Base-by-base conservation (phyloP, 2,113 vertebrate genomes). In the Psephotus haematonotus region DNA sequence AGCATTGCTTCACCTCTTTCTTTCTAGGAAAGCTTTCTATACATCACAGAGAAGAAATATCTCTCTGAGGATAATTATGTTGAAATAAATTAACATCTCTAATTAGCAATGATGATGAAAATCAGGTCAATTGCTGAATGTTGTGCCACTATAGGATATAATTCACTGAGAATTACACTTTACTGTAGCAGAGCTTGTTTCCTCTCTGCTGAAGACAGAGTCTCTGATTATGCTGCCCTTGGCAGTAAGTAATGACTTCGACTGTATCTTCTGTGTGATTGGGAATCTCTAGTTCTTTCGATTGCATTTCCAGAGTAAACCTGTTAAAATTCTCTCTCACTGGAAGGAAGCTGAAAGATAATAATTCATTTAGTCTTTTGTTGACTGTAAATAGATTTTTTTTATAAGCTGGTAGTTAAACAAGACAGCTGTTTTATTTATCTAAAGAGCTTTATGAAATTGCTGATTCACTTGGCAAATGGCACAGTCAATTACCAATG, bases 401-500 rank as follows among this genome's bases (percentile, higher is more conserved):
- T 22, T 94, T 86, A 80, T 94, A 67, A 55, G 24, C 77, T 92
- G 77, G 49, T 95, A 95, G 96, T 95, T 92, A 93, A 93, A 64
- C 71, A 87, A 82, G 90, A 71, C 59, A 89, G 88, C 69, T 97
- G 68, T 94, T 95, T 96, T 92, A 69, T 93, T 96, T 96, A 78
- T 90, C 46, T 80, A 68, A 92, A 82, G 28, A 94, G 93, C 95
- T 98, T 97, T 96, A 97, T 97, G 80, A 95, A 97, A 94, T 92
- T 65, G 60, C 81, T 83, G 91, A 97, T 95, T 96, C 88, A 88
- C 96, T 98, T 97, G 97, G 96, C 97, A 97, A 93, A 88, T 90
- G 96, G 97, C 97, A 92, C 75, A 96, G 96, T 68, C n/a, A n/a
- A 96, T 98, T 98, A 97, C 97, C 95, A 96, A 63, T 88, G 39